These are phyloP conservation scores for Phyllotreta striolata DNA, from an alignment of 2,888 invertebrate genomes.

Conservation along the genomic window DNA sequence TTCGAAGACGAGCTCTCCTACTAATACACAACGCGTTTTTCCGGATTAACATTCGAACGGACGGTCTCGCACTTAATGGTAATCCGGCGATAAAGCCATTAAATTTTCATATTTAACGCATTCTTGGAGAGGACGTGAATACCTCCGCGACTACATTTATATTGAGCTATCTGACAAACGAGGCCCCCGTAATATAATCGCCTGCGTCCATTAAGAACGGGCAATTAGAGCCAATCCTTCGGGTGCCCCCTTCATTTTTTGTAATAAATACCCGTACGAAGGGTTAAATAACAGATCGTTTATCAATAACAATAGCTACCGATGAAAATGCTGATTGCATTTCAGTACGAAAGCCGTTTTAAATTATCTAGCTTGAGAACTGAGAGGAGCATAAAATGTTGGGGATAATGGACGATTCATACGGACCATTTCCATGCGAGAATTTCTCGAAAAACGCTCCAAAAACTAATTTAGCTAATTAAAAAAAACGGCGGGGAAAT, in stretches of 20 bases:
- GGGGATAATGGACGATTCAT: not conserved
- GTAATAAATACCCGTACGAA: slow-evolving; percentile 2
- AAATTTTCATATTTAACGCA: slow-evolving; percentile 27
- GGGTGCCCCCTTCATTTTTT: not conserved
- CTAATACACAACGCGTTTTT: too few relatives aligned
- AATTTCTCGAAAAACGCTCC: slow-evolving; percentile 8
- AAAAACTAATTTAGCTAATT: not conserved
- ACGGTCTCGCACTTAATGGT: slow-evolving; percentile 7
- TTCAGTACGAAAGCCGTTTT: too few relatives aligned
- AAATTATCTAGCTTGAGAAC: too few relatives aligned
- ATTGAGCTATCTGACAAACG: slow-evolving; percentile 17
- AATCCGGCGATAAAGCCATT: slow-evolving; percentile 23
- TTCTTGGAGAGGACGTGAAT: slow-evolving; percentile 2
- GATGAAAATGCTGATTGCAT: too few relatives aligned
- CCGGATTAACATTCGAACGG: too few relatives aligned
- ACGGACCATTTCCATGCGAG: slow-evolving; percentile 11
- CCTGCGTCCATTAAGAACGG: slow-evolving; percentile 8
- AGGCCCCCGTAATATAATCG: slow-evolving; percentile 7
- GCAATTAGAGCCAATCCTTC: slow-evolving; percentile 8
- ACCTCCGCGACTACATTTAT: slow-evolving; percentile 3
- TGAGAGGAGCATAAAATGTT: not conserved
- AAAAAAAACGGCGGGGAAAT: slow-evolving; percentile 18
- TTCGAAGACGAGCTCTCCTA: too few relatives aligned
- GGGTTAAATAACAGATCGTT: too few relatives aligned
- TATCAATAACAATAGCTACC: too few relatives aligned